A percentile compares a stretch with the other conserved stretches of the same genome.
Conservation (phyloP, 2,888 invertebrate genomes). For the Oeneis ivallda region DNA sequence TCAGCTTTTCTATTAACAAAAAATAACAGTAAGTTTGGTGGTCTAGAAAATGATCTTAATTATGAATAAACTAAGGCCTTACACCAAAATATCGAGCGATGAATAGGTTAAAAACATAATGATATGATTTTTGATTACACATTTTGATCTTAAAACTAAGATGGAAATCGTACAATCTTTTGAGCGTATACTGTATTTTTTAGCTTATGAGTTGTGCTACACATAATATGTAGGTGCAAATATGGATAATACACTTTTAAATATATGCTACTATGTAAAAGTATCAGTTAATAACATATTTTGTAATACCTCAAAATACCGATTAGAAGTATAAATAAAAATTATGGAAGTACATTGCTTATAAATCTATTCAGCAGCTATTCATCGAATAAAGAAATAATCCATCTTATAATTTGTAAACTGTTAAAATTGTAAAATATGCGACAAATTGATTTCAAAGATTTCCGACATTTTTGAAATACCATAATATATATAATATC, state of each 20-base stretch:
- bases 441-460: conserved; percentile 2
- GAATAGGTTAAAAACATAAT: conserved; percentile 1
- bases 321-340: conserved; percentile 19
- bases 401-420: background rate
- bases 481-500: too few species aligned
- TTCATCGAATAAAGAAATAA: conserved; percentile 3
- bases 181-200: conserved; percentile 30
- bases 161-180: conserved; percentile 37
- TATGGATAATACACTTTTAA: conserved; percentile 20
- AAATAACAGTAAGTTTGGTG: background rate
- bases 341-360: conserved; percentile 37
- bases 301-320: conserved; percentile 17
- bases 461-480: background rate
- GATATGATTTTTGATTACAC: conserved; percentile 8
- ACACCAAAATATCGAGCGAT: conserved; percentile 2
- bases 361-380: background rate
- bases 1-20: too few species aligned
- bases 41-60: background rate
- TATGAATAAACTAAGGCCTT: background rate
- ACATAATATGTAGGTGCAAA: conserved; percentile 32
- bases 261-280: conserved; percentile 14
- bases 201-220: conserved; percentile 17
- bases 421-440: conserved; percentile 10
- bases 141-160: conserved; percentile 12
- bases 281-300: conserved; percentile 3